Evolutionary conservation across 2,113 vertebrate species (phyloP).

Genomic region (Paramormyrops kingsleyae): DNA sequence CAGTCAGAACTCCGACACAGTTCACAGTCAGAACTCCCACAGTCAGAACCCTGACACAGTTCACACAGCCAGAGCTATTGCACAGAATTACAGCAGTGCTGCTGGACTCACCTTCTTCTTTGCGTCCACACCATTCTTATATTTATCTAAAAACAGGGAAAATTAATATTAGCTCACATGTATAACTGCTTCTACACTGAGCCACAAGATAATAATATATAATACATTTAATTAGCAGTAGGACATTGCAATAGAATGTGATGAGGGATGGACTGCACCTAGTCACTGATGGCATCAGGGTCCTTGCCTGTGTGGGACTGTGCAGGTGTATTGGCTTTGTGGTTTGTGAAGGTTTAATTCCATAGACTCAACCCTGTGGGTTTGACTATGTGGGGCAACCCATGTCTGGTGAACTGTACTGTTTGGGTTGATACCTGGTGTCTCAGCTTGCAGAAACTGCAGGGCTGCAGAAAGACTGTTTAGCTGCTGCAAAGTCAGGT

Average conservation of each 20-base stretch:
- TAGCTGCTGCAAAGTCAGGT: slow-evolving; percentile 79
- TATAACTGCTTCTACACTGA: background rate
- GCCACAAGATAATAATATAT: background rate
- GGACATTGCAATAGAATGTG: background rate
- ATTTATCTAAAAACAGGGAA: slow-evolving; percentile 37
- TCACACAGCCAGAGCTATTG: background rate
- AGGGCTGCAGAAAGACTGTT: slow-evolving; percentile 70
- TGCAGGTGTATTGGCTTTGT: background rate
- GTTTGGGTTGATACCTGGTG: slow-evolving; percentile 40
- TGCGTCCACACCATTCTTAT: slow-evolving; percentile 39
- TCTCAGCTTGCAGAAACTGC: slow-evolving; percentile 61
- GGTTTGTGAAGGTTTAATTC: background rate
- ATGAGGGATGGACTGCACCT: background rate
- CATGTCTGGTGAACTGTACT: background rate
- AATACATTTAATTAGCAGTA: background rate
- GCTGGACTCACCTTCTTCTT: slow-evolving; percentile 45
- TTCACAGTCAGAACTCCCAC: background rate
- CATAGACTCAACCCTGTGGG: background rate
- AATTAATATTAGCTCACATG: background rate
- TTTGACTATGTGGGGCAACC: background rate
- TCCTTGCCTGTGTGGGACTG: background rate
- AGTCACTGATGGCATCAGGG: background rate
- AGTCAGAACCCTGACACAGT: background rate
- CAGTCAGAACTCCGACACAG: background rate
- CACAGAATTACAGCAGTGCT: background rate